Evolutionary conservation across 2,888 invertebrate genomes (phyloP).

Genomic region (Venustoraphidia nigricollis): DNA sequence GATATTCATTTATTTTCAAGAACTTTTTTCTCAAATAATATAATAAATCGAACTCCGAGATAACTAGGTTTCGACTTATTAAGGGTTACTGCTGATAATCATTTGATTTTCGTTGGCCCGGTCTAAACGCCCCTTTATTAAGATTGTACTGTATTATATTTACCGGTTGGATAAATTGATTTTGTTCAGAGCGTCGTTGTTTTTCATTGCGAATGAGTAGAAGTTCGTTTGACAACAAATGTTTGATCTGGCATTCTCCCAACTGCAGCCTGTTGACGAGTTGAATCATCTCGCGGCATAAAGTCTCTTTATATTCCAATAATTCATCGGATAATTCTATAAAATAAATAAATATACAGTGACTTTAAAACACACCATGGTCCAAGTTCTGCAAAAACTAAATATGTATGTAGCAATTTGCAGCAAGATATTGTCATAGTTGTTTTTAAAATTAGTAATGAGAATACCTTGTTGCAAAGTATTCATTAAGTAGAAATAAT

Average conservation of each 20-base stretch:
- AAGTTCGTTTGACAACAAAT: slow-evolving; percentile 23
- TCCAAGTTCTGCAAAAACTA: neutral
- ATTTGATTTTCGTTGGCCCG: too few species aligned
- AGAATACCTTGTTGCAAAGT: neutral
- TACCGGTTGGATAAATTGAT: too few species aligned
- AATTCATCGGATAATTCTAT: slow-evolving; percentile 42
- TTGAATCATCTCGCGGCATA: slow-evolving; percentile 42
- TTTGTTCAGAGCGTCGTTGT: neutral
- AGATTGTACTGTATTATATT: too few species aligned
- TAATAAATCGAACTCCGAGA: too few species aligned
- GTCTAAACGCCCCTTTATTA: too few species aligned
- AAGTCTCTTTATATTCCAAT: slow-evolving; percentile 38
- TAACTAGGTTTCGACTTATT: too few species aligned
- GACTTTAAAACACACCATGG: neutral
- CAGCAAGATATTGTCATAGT: neutral
- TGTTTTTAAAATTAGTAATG: neutral
- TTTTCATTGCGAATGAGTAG: slow-evolving; percentile 6
- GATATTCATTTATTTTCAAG: too few species aligned
- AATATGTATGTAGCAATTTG: too few species aligned
- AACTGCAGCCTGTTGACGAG: slow-evolving; percentile 38
- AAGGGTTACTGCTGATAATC: too few species aligned
- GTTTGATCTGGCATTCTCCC: slow-evolving; percentile 29
- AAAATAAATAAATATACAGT: slow-evolving; percentile 12
- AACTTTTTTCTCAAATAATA: too few species aligned
- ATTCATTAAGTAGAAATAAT: neutral